These are phyloP conservation scores for Pseudotriccus pelzelni DNA, from an alignment of 2,797 vertebrate species.

Conservation along the genomic window DNA sequence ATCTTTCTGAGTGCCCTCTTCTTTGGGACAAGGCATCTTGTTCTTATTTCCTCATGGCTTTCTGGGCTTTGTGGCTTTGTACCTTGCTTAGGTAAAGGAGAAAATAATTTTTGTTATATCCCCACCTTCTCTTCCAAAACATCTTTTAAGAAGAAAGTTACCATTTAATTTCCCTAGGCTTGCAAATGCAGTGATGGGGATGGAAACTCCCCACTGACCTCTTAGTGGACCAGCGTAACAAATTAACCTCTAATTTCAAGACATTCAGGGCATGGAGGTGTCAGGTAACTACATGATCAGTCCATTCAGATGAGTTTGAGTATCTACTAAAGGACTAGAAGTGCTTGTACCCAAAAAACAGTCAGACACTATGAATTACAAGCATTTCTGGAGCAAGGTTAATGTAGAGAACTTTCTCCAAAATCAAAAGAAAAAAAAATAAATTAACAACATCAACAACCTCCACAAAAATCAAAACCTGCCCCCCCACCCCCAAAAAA, in stretches of 20 bases:
- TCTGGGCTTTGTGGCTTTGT: background rate
- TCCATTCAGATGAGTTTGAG: background rate
- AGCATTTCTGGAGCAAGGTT: background rate
- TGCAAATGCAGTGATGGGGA: background rate
- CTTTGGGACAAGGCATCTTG: background rate
- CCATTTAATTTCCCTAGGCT: background rate
- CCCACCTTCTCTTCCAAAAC: background rate
- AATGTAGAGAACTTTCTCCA: background rate
- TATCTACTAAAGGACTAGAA: background rate
- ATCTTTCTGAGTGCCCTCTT: background rate
- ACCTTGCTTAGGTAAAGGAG: background rate
- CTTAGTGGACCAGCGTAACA: background rate
- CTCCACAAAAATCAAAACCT: fast-evolving
- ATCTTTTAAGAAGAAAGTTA: background rate
- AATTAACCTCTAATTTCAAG: background rate
- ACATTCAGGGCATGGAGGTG: background rate
- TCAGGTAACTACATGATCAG: background rate
- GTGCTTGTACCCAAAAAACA: background rate
- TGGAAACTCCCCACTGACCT: background rate
- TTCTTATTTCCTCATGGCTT: background rate
- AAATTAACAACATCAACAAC: background rate
- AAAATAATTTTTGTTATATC: background rate
- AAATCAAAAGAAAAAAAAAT: too few species aligned
- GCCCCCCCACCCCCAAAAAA: fast-evolving
- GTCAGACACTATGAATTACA: background rate